Evolutionary conservation across 2,113 vertebrate genomes (phyloP).

Genomic region (Rhipidura dahli): DNA sequence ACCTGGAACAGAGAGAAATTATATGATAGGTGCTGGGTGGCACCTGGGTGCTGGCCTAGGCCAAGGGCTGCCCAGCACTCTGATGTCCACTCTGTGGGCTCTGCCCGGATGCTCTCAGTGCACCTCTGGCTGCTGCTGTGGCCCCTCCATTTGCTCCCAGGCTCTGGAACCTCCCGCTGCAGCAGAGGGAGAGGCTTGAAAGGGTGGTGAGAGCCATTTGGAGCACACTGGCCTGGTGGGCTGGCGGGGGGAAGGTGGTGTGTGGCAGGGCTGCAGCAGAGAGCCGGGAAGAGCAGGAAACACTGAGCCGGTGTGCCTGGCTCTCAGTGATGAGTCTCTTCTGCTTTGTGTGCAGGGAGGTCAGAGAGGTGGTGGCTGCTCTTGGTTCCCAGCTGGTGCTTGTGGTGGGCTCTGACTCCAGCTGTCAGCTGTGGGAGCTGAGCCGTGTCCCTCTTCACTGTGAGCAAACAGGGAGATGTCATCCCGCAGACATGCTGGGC

Average conservation of each 20-base stretch:
- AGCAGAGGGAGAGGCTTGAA: not conserved
- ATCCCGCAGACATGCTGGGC: not conserved
- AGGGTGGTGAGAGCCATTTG: not conserved
- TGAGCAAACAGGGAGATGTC: not conserved
- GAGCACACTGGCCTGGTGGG: not conserved
- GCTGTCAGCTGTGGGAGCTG: not conserved
- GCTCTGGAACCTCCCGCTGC: not conserved
- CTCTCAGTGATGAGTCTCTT: fast-evolving
- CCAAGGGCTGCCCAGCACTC: not conserved
- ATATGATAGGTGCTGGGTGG: not conserved
- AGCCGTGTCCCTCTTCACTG: not conserved
- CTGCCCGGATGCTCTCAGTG: fast-evolving
- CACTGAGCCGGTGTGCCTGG: not conserved
- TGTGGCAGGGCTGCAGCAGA: not conserved
- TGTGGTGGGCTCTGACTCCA: not conserved
- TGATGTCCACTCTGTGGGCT: fast-evolving
- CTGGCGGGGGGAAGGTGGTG: not conserved
- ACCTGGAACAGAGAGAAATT: not conserved
- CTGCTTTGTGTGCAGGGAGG: not conserved
- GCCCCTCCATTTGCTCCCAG: not conserved
- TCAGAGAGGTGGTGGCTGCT: not conserved
- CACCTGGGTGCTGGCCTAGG: not conserved
- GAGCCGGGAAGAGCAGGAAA: not conserved
- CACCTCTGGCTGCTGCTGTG: not conserved
- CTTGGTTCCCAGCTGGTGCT: not conserved